Percentiles rank a stretch among this genome's conserved stretches.
Conservation (phyloP, 2,888 invertebrate species). For the Trypoxylon attenuatum region DNA sequence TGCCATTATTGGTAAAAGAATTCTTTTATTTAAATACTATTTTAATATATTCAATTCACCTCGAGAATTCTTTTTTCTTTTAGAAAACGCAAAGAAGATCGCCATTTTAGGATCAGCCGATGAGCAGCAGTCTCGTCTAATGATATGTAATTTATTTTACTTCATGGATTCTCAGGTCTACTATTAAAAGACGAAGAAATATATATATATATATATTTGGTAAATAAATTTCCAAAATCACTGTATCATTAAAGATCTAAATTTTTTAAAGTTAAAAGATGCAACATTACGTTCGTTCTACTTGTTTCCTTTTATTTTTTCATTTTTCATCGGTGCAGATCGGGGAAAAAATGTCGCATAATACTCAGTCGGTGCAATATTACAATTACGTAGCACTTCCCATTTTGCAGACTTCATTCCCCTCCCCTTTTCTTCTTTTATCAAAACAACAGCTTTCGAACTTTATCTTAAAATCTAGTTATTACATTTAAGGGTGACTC, state of each 20-base stretch:
- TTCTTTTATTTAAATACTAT: background rate
- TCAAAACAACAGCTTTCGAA: no score
- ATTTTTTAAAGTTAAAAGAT: background rate
- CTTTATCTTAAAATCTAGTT: constrained; percentile 37
- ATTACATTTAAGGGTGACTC: constrained; percentile 31
- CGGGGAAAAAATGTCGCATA: no score
- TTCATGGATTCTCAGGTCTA: constrained; percentile 67
- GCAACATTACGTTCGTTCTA: background rate
- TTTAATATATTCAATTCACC: background rate
- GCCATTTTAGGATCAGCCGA: constrained; percentile 63
- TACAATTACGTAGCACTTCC: no score
- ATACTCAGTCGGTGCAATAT: no score
- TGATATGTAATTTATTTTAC: constrained; percentile 70
- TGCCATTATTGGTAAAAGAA: constrained; percentile 62
- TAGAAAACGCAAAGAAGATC: constrained; percentile 69
- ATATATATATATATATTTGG: constrained; percentile 15
- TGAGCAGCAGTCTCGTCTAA: constrained; percentile 64
- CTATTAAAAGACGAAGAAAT: constrained; percentile 50
- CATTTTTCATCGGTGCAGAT: no score
- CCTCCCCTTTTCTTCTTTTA: no score
- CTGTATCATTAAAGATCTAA: background rate
- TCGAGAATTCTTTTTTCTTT: constrained; percentile 25
- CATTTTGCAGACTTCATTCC: no score
- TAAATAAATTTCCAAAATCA: background rate
- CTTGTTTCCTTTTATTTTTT: no score